Conservation (phyloP, 2,797 vertebrate species). For the Coregonus suidteri region DNA sequence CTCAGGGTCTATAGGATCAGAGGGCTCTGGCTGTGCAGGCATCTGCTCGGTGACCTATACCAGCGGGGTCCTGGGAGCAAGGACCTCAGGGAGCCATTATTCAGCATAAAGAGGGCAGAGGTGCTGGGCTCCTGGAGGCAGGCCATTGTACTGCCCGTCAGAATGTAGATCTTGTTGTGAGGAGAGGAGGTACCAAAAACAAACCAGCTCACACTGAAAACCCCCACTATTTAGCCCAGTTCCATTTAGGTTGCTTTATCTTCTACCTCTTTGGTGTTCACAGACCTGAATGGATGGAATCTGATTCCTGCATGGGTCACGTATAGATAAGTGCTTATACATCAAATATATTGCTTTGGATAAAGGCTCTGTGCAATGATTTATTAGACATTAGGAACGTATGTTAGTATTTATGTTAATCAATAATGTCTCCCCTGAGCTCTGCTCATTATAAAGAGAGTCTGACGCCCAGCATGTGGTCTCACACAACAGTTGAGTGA, state of each 20-base stretch:
- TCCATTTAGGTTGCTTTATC: background rate
- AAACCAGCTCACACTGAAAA: slow-evolving; percentile 16
- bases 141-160: slow-evolving; percentile 38
- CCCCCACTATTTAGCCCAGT: background rate
- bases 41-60: slow-evolving; percentile 56
- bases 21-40: slow-evolving; percentile 40
- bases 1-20: slow-evolving; percentile 36
- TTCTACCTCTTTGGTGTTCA: background rate
- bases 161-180: slow-evolving; percentile 25
- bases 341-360: slow-evolving; percentile 33
- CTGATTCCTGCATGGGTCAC: background rate
- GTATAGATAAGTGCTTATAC: slow-evolving; percentile 24
- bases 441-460: slow-evolving; percentile 31
- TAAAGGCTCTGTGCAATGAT: slow-evolving; percentile 27
- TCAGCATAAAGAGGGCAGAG: slow-evolving; percentile 44
- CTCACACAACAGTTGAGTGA: background rate
- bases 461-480: slow-evolving; percentile 33
- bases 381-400: slow-evolving; percentile 29
- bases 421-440: slow-evolving; percentile 47
- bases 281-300: background rate
- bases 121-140: slow-evolving; percentile 39
- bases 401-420: slow-evolving; percentile 48
- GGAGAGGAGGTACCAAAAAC: slow-evolving; percentile 44
- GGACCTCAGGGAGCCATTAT: slow-evolving; percentile 53
- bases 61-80: slow-evolving; percentile 32